A percentile compares a stretch with the other conserved stretches of the same genome.
Evolutionary conservation across 2,113 vertebrate species (phyloP).

Genomic region (Rhabdornis inornatus): DNA sequence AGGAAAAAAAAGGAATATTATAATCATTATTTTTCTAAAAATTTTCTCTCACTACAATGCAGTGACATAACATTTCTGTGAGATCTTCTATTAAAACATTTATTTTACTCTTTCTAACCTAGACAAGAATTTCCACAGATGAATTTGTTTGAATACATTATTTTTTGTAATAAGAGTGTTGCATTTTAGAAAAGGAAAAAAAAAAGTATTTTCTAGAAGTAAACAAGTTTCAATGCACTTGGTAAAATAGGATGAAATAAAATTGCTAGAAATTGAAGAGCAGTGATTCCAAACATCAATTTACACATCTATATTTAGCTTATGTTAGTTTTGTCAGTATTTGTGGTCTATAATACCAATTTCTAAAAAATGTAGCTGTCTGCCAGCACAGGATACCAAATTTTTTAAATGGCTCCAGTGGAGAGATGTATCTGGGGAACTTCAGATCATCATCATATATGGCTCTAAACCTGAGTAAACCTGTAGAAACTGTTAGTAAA

Average conservation of each 20-base stretch:
- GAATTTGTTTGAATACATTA: background rate
- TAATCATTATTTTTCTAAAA: background rate
- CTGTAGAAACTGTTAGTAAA: background rate
- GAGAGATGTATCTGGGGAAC: background rate
- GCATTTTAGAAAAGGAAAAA: background rate
- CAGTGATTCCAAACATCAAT: background rate
- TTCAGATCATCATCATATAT: background rate
- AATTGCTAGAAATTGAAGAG: background rate
- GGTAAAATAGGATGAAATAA: background rate
- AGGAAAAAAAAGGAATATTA: background rate
- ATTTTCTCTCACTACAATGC: background rate
- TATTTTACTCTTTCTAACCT: background rate
- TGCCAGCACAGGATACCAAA: background rate
- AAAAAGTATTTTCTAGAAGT: background rate
- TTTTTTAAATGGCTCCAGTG: background rate
- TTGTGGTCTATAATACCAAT: background rate
- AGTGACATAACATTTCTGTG: background rate
- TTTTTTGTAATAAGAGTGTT: background rate
- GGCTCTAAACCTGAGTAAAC: background rate
- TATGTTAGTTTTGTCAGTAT: background rate
- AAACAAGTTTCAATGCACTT: background rate
- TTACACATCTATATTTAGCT: background rate
- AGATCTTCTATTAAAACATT: background rate
- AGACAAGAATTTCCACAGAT: background rate
- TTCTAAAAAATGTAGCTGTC: background rate